Conservation (phyloP, 2,113 vertebrate species). For the Pedetes capensis region DNA sequence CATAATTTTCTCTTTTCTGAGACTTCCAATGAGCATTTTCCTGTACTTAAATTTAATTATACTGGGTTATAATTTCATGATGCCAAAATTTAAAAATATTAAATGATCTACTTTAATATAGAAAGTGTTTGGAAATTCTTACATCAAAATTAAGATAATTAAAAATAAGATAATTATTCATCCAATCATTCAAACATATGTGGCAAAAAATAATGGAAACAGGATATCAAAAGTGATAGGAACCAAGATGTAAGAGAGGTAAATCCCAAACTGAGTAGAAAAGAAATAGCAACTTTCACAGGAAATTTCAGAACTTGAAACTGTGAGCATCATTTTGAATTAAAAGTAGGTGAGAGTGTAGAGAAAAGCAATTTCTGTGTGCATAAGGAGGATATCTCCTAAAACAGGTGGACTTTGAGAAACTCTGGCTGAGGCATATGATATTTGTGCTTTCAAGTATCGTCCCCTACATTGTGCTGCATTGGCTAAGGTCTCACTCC, state of each 20-base stretch:
- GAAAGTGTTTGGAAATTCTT: slow-evolving; percentile 11
- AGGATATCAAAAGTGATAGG: neutral
- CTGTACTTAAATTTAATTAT: neutral
- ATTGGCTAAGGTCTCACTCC: neutral
- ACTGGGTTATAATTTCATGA: neutral
- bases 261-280: neutral
- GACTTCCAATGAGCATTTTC: slow-evolving; percentile 22
- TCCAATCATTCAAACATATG: neutral
- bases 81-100: slow-evolving; percentile 35
- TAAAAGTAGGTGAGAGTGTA: no score
- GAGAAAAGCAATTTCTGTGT: neutral
- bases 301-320: slow-evolving; percentile 22
- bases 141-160: slow-evolving; percentile 36
- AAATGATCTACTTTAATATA: slow-evolving; percentile 20
- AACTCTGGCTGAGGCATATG: neutral
- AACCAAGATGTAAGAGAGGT: neutral
- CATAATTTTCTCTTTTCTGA: neutral
- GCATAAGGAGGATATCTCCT: neutral
- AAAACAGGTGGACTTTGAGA: neutral
- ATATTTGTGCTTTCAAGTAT: neutral
- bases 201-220: neutral
- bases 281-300: neutral
- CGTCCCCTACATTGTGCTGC: neutral
- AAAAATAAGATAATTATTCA: slow-evolving; percentile 39
- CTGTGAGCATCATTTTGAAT: neutral